Percentiles rank a stretch among this genome's conserved stretches.
These are phyloP conservation scores for Cheilosia variabilis DNA, from an alignment of 2,888 invertebrate species.

Conservation along the genomic window DNA sequence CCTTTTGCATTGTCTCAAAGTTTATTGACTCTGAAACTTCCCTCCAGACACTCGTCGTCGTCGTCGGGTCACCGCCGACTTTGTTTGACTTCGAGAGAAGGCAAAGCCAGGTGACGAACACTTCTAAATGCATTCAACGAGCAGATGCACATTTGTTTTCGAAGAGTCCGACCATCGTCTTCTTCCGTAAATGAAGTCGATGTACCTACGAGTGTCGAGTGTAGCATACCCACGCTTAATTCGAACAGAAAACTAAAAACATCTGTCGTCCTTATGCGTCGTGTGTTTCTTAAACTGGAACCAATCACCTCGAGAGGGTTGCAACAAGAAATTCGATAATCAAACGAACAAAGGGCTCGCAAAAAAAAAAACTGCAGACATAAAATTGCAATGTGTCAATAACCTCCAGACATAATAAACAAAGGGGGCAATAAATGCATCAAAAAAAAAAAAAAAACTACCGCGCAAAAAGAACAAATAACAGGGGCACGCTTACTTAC, in stretches of 20 bases:
- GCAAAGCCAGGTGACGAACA: slow-evolving; percentile 58
- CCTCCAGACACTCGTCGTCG: neutral
- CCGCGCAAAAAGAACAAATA: slow-evolving; percentile 58
- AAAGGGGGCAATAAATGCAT: slow-evolving; percentile 23
- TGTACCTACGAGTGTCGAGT: neutral
- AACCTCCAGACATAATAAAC: slow-evolving; percentile 72
- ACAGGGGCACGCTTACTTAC: slow-evolving; percentile 57
- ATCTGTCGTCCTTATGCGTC: slow-evolving; percentile 62
- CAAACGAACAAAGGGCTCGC: slow-evolving; percentile 54
- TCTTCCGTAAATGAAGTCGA: slow-evolving; percentile 54
- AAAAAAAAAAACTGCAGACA: slow-evolving; percentile 27
- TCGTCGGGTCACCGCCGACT: neutral
- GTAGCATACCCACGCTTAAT: slow-evolving; percentile 22
- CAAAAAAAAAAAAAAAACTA: slow-evolving; percentile 13
- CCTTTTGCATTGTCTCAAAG: neutral
- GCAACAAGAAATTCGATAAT: slow-evolving; percentile 57
- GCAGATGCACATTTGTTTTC: slow-evolving; percentile 64
- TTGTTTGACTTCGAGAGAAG: neutral
- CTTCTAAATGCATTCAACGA: slow-evolving; percentile 53
- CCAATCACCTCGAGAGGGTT: slow-evolving; percentile 50
- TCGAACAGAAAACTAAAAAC: slow-evolving; percentile 35
- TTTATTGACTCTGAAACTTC: slow-evolving; percentile 26
- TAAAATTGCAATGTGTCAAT: slow-evolving; percentile 66
- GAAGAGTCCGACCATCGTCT: slow-evolving; percentile 54
- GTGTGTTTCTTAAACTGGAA: slow-evolving; percentile 52